Evolutionary conservation across 1,140 invertebrate genomes (phyloP).

Genomic region (Schlechtendalia chinensis): DNA sequence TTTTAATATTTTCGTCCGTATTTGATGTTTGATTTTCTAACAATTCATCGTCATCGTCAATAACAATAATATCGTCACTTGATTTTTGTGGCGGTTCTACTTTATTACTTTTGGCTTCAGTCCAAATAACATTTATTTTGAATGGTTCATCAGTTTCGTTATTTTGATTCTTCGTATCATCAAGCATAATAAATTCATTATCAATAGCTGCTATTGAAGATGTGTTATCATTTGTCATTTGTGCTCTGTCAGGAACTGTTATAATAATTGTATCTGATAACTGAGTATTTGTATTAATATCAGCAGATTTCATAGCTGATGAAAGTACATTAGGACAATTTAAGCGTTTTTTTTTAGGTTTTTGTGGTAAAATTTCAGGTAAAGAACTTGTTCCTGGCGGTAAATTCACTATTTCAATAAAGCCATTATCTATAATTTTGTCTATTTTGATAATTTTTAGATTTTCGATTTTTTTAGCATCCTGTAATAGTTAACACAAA

Average conservation of each 20-base stretch:
- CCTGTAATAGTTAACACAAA: background rate
- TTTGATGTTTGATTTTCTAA: background rate
- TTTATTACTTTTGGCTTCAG: conserved; percentile 1
- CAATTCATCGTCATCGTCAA: conserved; percentile 5
- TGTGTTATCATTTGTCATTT: background rate
- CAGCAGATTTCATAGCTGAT: conserved; percentile 12
- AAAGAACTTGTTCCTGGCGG: background rate
- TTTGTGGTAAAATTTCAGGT: background rate
- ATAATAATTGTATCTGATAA: conserved; percentile 24
- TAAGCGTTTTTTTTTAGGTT: conserved; percentile 1
- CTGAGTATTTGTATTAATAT: background rate
- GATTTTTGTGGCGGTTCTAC: background rate
- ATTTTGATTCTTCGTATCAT: conserved; percentile 7
- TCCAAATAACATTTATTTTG: background rate
- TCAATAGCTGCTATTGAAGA: background rate
- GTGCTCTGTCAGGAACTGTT: conserved; percentile 15
- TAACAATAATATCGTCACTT: background rate
- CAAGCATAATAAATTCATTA: conserved; percentile 39
- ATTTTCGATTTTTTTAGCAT: conserved; percentile 11
- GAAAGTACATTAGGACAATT: conserved; percentile 5
- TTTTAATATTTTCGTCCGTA: background rate
- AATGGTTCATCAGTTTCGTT: background rate
- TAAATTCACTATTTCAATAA: background rate
- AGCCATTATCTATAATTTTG: background rate
- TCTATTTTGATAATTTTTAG: conserved; percentile 14